A percentile compares a stretch with the other conserved stretches of the same genome.
Conservation (phyloP, 2,797 vertebrate genomes). For the Lacerta agilis region DNA sequence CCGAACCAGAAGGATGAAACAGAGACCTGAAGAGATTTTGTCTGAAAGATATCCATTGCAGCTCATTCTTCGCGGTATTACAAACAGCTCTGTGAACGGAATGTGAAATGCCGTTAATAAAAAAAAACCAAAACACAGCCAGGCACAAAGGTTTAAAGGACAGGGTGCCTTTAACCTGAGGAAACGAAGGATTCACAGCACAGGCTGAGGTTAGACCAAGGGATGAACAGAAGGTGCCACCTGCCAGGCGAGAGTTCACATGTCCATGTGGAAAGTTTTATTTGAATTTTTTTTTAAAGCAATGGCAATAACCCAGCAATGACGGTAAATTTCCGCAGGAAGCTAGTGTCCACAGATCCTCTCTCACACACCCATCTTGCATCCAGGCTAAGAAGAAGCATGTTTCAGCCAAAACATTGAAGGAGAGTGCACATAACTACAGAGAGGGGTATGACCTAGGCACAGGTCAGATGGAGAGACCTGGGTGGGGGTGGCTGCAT, state of each 20-base stretch:
- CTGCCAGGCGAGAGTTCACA: conserved; percentile 30
- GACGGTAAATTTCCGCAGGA: not conserved
- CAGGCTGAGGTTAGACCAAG: rapidly evolving
- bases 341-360: too few relatives aligned
- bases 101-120: conserved; percentile 46
- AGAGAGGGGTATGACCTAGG: too few relatives aligned
- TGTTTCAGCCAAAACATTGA: too few relatives aligned
- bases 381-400: too few relatives aligned
- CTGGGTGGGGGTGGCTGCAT: too few relatives aligned
- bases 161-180: not conserved
- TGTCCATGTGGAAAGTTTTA: conserved; percentile 39
- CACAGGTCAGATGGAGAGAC: too few relatives aligned
- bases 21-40: conserved; percentile 57
- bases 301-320: not conserved
- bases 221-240: not conserved
- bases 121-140: not conserved
- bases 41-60: conserved; percentile 4
- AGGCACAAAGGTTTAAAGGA: not conserved
- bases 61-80: conserved; percentile 4
- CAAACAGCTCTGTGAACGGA: conserved; percentile 42
- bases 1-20: conserved; percentile 56
- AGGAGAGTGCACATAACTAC: too few relatives aligned
- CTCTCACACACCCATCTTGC: not conserved
- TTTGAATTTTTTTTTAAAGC: not conserved
- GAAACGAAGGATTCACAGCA: not conserved